Percentiles rank a stretch among this genome's conserved stretches.
Conservation (phyloP, 2,888 invertebrate species). For the Sinohyriopsis cumingii region DNA sequence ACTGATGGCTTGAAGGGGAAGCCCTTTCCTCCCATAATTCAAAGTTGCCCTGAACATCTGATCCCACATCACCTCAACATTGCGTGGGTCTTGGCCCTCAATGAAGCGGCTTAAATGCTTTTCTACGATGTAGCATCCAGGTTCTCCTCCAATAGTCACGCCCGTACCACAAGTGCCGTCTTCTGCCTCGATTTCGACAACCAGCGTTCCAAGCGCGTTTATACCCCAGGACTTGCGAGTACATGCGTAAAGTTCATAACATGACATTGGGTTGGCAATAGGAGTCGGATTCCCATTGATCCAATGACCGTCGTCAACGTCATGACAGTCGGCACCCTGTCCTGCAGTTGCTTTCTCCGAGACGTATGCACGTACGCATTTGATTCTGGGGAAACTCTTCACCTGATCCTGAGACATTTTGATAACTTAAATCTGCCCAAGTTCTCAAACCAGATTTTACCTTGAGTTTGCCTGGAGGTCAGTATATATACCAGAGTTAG, state of each 20-base stretch:
- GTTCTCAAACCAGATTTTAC: no score
- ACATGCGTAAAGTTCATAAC: conserved; percentile 53
- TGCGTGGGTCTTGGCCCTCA: conserved; percentile 66
- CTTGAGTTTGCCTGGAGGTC: no score
- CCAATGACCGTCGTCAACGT: conserved; percentile 66
- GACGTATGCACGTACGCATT: conserved; percentile 58
- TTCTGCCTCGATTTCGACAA: conserved; percentile 67
- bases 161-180: conserved; percentile 66
- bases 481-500: no score
- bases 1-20: conserved; percentile 66
- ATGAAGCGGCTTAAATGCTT: conserved; percentile 66
- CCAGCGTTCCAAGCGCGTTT: conserved; percentile 64
- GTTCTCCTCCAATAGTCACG: conserved; percentile 65
- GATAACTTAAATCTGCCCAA: no score
- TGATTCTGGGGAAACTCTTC: conserved; percentile 49
- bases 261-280: conserved; percentile 66
- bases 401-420: no score
- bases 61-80: conserved; percentile 66
- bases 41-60: conserved; percentile 66
- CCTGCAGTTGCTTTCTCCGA: conserved; percentile 32
- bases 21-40: conserved; percentile 68
- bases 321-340: conserved; percentile 68
- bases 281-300: conserved; percentile 63
- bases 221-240: conserved; percentile 68
- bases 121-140: conserved; percentile 66